Percentiles rank a stretch among this genome's conserved stretches.
Evolutionary conservation across 1,140 invertebrate species (phyloP).

Genomic region (Hylaeus anthracinus): DNA sequence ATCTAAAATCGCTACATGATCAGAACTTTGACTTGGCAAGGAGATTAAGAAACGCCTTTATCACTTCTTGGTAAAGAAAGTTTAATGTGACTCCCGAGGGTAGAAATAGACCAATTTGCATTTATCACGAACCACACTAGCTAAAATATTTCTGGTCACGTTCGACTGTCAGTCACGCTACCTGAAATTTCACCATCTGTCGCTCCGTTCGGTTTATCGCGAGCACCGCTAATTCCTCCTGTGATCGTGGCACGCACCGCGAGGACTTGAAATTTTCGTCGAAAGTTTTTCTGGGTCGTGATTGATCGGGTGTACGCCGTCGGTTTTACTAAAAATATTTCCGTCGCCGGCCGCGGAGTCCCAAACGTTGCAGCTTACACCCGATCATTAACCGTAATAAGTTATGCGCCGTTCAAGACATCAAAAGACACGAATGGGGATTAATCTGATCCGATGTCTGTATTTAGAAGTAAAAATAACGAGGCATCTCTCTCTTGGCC

Average conservation of each 20-base stretch:
- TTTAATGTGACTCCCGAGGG: neutral
- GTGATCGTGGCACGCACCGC: conserved; percentile 9
- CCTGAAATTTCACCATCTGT: conserved; percentile 41
- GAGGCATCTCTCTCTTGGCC: too few relatives aligned
- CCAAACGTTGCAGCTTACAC: neutral
- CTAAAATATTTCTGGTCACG: conserved; percentile 2
- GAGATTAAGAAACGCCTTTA: neutral
- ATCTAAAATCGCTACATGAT: too few relatives aligned
- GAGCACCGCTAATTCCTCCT: conserved; percentile 23
- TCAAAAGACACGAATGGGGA: neutral
- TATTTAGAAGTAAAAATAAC: neutral
- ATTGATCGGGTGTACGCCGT: conserved; percentile 35
- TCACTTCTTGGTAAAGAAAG: too few relatives aligned
- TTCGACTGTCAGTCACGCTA: conserved; percentile 21
- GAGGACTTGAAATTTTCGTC: conserved; percentile 33
- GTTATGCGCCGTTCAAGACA: neutral
- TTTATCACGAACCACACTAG: neutral
- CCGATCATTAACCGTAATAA: conserved; percentile 28
- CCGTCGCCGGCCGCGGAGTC: neutral
- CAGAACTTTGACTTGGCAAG: too few relatives aligned
- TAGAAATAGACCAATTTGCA: neutral
- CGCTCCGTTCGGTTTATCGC: conserved; percentile 24
- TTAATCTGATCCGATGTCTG: conserved; percentile 12
- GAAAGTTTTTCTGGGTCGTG: conserved; percentile 43
- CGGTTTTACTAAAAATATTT: conserved; percentile 23